phyloP scores from a whole-genome alignment of 2,797 vertebrate species.

The Myripristis jacobus region DNA sequence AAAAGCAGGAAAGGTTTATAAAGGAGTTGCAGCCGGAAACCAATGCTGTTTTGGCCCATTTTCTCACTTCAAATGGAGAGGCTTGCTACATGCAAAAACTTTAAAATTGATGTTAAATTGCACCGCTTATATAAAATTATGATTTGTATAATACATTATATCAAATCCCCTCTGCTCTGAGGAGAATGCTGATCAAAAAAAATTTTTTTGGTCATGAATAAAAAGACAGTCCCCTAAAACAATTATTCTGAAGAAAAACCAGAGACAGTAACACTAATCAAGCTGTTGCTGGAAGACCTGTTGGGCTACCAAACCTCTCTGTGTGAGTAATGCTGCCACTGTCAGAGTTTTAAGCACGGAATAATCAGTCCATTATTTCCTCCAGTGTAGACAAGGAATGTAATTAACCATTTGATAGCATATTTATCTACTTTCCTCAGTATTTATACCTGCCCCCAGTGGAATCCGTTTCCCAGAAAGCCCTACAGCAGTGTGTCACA shows the following conservation, averaged over 20 bases:
- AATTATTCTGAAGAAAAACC: constrained; percentile 23
- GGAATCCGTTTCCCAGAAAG: constrained; percentile 41
- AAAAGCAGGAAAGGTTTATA: too few relatives aligned
- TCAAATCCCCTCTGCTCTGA: constrained; percentile 9
- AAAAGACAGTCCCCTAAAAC: constrained; percentile 16
- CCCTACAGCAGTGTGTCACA: constrained; percentile 44
- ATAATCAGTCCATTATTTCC: constrained; percentile 69
- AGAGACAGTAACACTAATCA: constrained; percentile 38
- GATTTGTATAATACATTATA: constrained; percentile 25
- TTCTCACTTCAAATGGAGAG: not conserved
- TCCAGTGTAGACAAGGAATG: constrained; percentile 54
- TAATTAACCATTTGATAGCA: constrained; percentile 72
- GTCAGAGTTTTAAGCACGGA: constrained; percentile 30
- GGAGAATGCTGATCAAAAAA: constrained; percentile 35
- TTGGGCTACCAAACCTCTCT: constrained; percentile 25
- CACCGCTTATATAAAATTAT: not conserved
- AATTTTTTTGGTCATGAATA: too few relatives aligned
- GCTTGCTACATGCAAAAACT: not conserved
- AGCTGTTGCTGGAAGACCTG: constrained; percentile 42
- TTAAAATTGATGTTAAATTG: constrained; percentile 20
- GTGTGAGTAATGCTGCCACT: constrained; percentile 54
- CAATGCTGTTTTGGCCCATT: not conserved
- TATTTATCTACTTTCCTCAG: constrained; percentile 69
- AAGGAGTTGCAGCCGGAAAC: too few relatives aligned
- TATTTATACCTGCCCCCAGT: constrained; percentile 57